Conservation (phyloP, 2,797 vertebrate species). For the Yasuhikotakia modesta region DNA sequence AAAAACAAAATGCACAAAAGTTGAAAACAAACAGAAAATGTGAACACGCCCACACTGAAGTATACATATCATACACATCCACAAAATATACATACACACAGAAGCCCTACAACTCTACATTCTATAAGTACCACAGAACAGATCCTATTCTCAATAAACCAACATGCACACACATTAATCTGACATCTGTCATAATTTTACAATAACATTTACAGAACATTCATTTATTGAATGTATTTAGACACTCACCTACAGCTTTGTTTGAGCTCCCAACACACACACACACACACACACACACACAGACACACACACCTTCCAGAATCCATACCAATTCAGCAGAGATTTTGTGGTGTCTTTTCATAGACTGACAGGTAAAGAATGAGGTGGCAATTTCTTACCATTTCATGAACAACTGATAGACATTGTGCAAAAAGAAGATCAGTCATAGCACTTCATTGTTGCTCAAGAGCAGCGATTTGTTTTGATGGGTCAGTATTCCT, state of each 20-base stretch:
- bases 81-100: slow-evolving; percentile 52
- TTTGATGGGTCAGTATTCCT: slow-evolving; percentile 39
- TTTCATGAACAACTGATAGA: slow-evolving; percentile 48
- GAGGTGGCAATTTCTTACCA: slow-evolving; percentile 41
- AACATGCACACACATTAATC: slow-evolving; percentile 55
- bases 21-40: slow-evolving; percentile 43
- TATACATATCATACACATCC: slow-evolving; percentile 55
- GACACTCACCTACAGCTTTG: slow-evolving; percentile 10
- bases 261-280: slow-evolving; percentile 24
- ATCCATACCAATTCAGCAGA: slow-evolving; percentile 41
- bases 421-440: slow-evolving; percentile 56
- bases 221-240: slow-evolving; percentile 39
- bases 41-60: slow-evolving; percentile 40
- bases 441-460: slow-evolving; percentile 45
- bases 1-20: slow-evolving; percentile 55
- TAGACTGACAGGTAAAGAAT: slow-evolving; percentile 47
- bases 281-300: neutral
- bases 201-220: slow-evolving; percentile 41
- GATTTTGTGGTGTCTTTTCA: slow-evolving; percentile 39
- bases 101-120: slow-evolving; percentile 52
- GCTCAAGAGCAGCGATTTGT: slow-evolving; percentile 26
- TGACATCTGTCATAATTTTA: slow-evolving; percentile 45
- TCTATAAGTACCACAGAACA: slow-evolving; percentile 48
- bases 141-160: slow-evolving; percentile 35
- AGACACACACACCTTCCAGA: slow-evolving; percentile 47